Percentiles rank a stretch among this genome's conserved stretches.
Evolutionary conservation across 1,140 invertebrate species (phyloP).

Genomic region (Popillia japonica): DNA sequence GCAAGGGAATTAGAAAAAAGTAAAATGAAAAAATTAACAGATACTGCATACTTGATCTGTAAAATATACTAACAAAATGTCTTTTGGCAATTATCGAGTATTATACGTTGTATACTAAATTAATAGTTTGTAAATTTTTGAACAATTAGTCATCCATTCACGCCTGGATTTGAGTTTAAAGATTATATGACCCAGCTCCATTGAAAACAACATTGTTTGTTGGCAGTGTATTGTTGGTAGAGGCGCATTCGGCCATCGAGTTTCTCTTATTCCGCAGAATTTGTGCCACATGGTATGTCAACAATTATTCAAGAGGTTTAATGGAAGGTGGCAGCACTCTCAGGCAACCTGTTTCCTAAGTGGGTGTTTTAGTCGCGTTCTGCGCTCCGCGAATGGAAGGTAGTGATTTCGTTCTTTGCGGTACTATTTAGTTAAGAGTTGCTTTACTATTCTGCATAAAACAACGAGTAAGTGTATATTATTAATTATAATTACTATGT

Average conservation of each 20-base stretch:
- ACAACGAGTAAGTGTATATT: conserved; percentile 25
- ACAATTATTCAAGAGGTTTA: conserved; percentile 9
- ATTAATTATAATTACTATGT: background rate
- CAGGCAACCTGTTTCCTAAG: conserved; percentile 38
- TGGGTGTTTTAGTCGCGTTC: conserved; percentile 36
- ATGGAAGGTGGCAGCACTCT: conserved; percentile 28
- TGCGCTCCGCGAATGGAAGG: conserved; percentile 24
- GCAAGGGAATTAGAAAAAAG: no score
- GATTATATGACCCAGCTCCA: no score
- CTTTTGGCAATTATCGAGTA: background rate
- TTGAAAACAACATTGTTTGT: no score
- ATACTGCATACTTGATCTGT: background rate
- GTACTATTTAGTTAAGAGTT: conserved; percentile 28
- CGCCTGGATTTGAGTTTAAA: no score
- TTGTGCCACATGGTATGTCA: background rate
- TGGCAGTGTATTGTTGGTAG: no score
- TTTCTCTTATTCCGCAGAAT: no score
- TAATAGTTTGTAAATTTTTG: background rate
- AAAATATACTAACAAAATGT: background rate
- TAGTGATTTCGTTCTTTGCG: conserved; percentile 1
- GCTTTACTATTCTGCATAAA: background rate
- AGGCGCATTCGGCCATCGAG: no score
- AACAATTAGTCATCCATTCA: background rate
- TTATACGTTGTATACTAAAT: background rate
- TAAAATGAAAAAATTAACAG: no score